phyloP scores from a whole-genome alignment of 2,888 invertebrate species.

The Protodeltote pygarga region DNA sequence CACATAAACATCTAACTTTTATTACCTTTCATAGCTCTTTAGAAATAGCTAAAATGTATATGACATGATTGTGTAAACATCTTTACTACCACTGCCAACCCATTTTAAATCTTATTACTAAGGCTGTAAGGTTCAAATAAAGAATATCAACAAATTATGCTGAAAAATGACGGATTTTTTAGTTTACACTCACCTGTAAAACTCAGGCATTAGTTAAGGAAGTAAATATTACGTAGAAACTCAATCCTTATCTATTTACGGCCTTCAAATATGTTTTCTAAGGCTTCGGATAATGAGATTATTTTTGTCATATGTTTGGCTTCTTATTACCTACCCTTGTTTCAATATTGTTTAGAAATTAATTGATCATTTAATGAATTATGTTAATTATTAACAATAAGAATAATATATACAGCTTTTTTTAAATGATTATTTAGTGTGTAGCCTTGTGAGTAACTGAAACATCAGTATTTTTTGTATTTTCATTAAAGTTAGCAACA shows the following conservation, averaged over 20 bases:
- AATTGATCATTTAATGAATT: constrained; percentile 1
- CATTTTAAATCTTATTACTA: background rate
- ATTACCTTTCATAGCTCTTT: constrained; percentile 9
- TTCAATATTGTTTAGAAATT: constrained; percentile 21
- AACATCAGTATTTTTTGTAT: too few relatives aligned
- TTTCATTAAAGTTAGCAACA: too few relatives aligned
- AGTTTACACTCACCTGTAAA: background rate
- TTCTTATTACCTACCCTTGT: constrained; percentile 45
- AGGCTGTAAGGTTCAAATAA: background rate
- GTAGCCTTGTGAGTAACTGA: too few relatives aligned
- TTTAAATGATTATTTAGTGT: too few relatives aligned
- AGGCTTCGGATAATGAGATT: constrained; percentile 50
- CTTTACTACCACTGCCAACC: background rate
- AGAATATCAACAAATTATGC: background rate
- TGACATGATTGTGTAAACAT: constrained; percentile 3
- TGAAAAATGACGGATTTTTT: background rate
- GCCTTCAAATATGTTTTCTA: constrained; percentile 34
- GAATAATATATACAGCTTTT: too few relatives aligned
- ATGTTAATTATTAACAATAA: too few relatives aligned
- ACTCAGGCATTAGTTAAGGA: background rate
- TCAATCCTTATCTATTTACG: constrained; percentile 22
- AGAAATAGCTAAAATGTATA: constrained; percentile 10
- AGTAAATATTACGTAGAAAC: constrained; percentile 12
- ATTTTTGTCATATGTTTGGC: constrained; percentile 44
- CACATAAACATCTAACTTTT: constrained; percentile 20